phyloP scores from a whole-genome alignment of 2,797 vertebrate genomes.

The Ptychobarbus kaznakovi region DNA sequence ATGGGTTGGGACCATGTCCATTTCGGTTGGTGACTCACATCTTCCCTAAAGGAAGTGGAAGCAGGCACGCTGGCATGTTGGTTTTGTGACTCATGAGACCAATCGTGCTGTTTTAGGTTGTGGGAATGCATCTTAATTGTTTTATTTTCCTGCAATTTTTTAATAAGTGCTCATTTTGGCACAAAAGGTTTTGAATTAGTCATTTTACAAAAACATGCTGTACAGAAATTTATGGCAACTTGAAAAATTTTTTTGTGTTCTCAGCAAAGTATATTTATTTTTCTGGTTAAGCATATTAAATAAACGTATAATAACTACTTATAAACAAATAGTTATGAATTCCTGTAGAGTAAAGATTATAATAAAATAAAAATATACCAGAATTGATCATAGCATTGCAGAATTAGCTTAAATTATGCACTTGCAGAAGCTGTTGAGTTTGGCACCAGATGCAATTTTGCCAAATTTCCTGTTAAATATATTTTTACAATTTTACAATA shows the following conservation, averaged over 20 bases:
- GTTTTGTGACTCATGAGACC: slow-evolving; percentile 50
- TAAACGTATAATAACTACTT: neutral
- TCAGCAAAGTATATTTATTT: neutral
- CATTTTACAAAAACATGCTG: neutral
- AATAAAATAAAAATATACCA: neutral
- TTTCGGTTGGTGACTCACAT: slow-evolving; percentile 71
- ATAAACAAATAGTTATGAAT: neutral
- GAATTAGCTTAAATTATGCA: neutral
- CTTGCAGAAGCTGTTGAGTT: neutral
- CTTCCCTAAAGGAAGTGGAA: slow-evolving; percentile 61
- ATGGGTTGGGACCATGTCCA: slow-evolving; percentile 53
- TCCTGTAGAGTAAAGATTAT: neutral
- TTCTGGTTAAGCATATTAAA: neutral
- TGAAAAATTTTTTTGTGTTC: neutral
- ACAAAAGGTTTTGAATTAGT: neutral
- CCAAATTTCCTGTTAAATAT: neutral
- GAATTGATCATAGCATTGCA: neutral
- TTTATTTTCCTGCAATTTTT: neutral
- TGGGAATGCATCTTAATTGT: slow-evolving; percentile 27
- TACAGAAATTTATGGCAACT: neutral
- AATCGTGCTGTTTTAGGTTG: slow-evolving; percentile 16
- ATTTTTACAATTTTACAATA: neutral
- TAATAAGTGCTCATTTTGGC: neutral
- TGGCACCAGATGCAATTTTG: neutral
- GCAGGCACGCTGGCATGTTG: slow-evolving; percentile 45